Evolutionary conservation across 2,888 invertebrate genomes (phyloP), one percentile per base, ranked within the genome.

Genomic region (Laspeyria flexula): DNA sequence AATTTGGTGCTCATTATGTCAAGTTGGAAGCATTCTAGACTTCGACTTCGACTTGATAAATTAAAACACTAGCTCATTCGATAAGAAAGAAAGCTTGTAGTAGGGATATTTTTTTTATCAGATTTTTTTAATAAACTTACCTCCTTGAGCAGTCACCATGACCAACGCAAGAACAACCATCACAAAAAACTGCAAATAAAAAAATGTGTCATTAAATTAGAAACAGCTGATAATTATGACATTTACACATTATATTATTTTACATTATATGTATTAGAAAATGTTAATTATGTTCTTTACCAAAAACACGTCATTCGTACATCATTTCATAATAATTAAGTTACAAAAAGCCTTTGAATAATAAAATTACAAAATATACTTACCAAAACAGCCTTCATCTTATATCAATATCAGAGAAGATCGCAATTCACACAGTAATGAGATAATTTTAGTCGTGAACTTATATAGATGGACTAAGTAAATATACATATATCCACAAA

Each of bases 341-440:
- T 9, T 1, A 12, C 5, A 18, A 18, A 3, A 18, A 18, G n/a
- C n/a, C 18, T 3, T 18, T 18, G 18, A 3, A 2, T 2, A 2
- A 3, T 18, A 12, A 23, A 38, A 2, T 13, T 25, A 18, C 29
- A 29, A 9, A 18, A 13, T 18, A 16, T 3, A 31, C 31, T 41
- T 6, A 41, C 41, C 41, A 41, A 41, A 41, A 41, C 3, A 12
- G 9, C 7, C 29, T 29, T 41, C 41, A 41, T 41, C 11, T 37
- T 18, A 10, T 12, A n/a, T 27, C 10, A 27, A 27, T 27, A 27
- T 27, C 10, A 7, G 5, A 27, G 10, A 5, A 7, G 27, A 27
- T 27, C 10, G 27, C 9, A 10, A n/a, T n/a, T n/a, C n/a, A n/a
- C n/a, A n/a, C 9, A 27, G 9, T 27, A 10, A 1, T 10, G 27